These are phyloP conservation scores for Morpho deidamia DNA, from an alignment of 2,888 invertebrate genomes.

Conservation along the genomic window DNA sequence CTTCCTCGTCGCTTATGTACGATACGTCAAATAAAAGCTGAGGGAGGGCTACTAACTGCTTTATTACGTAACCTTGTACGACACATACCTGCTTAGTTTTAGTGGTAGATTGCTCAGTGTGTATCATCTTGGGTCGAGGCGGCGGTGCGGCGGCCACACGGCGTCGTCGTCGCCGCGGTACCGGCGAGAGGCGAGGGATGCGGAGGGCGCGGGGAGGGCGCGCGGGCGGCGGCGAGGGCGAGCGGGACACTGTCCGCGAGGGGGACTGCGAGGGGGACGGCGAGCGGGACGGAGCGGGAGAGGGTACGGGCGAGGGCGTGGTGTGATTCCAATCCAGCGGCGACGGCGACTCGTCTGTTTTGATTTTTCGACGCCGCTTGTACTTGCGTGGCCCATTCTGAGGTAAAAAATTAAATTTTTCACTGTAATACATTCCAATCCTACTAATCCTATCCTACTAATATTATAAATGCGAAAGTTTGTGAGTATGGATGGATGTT, in stretches of 20 bases:
- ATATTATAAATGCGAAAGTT: too few relatives aligned
- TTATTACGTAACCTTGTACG: too few relatives aligned
- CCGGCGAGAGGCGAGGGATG: conserved; percentile 33
- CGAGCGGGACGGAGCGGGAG: conserved; percentile 70
- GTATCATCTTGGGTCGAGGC: conserved; percentile 86
- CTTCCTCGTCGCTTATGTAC: too few relatives aligned
- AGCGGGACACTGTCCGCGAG: conserved; percentile 26
- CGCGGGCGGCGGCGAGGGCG: conserved; percentile 30
- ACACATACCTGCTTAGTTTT: conserved; percentile 80
- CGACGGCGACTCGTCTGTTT: conserved; percentile 48
- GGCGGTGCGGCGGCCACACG: conserved; percentile 54
- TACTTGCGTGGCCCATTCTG: conserved; percentile 88
- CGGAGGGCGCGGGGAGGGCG: conserved; percentile 29
- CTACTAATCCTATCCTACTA: too few relatives aligned
- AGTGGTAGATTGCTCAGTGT: conserved; percentile 81
- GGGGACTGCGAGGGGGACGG: conserved; percentile 48
- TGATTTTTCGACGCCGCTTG: conserved; percentile 87
- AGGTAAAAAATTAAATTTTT: neutral
- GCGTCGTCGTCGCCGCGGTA: conserved; percentile 39
- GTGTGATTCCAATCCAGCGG: conserved; percentile 29
- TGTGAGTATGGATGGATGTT: too few relatives aligned
- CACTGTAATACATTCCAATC: too few relatives aligned
- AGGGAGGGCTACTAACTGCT: too few relatives aligned
- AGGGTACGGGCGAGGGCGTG: conserved; percentile 47
- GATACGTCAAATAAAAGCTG: too few relatives aligned